phyloP scores from a whole-genome alignment of 2,113 vertebrate genomes.

The Limnothrissa miodon region DNA sequence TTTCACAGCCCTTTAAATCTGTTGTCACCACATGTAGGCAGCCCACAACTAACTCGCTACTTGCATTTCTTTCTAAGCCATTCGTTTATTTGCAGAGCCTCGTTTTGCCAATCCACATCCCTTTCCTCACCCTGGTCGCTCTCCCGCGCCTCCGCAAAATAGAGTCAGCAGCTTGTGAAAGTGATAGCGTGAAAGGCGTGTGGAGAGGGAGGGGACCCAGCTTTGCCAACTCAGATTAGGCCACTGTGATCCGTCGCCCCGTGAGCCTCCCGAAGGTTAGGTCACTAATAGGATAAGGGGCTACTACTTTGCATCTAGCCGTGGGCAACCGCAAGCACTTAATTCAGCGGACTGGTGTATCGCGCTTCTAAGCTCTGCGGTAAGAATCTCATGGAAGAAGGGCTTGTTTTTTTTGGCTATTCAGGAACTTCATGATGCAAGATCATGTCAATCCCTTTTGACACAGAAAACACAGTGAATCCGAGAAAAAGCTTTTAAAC shows the following conservation, averaged over 20 bases:
- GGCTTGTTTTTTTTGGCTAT: not conserved
- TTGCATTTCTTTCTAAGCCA: not conserved
- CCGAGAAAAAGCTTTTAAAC: not conserved
- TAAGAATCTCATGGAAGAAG: not conserved
- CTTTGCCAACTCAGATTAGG: conserved; percentile 45
- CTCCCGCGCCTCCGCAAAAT: conserved; percentile 36
- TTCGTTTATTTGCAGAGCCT: not conserved
- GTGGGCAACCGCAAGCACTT: conserved; percentile 41
- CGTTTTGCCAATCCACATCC: not conserved
- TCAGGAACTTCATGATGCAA: too few species aligned
- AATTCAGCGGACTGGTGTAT: conserved; percentile 28
- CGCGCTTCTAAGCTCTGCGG: conserved; percentile 15
- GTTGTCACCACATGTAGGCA: too few species aligned
- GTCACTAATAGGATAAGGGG: conserved; percentile 54
- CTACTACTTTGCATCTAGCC: conserved; percentile 36
- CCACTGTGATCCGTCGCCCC: conserved; percentile 49
- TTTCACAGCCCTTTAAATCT: too few species aligned
- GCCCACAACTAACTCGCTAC: too few species aligned
- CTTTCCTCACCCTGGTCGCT: not conserved
- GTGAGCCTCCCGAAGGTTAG: conserved; percentile 49
- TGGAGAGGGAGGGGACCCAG: conserved; percentile 35
- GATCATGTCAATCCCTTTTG: too few species aligned
- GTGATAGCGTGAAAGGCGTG: conserved; percentile 38
- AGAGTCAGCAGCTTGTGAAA: conserved; percentile 49
- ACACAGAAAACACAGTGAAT: too few species aligned